Evolutionary conservation across 1,140 invertebrate species (phyloP), one percentile per base, ranked within the genome.

Genomic region (Myzus persicae): DNA sequence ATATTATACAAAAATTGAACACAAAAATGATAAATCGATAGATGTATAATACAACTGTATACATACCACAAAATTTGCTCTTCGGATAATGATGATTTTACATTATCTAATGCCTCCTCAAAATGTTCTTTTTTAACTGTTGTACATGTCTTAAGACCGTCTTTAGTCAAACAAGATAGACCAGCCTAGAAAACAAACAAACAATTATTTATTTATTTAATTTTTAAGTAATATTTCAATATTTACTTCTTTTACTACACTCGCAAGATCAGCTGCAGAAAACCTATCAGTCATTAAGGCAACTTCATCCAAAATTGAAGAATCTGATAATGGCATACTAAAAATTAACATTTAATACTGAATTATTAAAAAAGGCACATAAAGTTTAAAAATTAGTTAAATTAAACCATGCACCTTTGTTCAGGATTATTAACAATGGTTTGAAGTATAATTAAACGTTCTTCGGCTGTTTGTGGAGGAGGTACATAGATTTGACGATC

Each of bases 181-280:
- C 96, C 97, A 36, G 97, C 97, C 95, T 96, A 94, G 24, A 95
- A 89, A 92, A 54, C 48, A 20, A 36, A 20, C 1, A 46, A 48
- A 48, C 22, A 22, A 48, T n/a, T 51, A 46, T 89, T 44, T 42
- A 46, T 89, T 44, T 42, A n/a, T 76, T 7, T 26, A 67, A 40
- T 59, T 59, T 93, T 93, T 76, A 93, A 48, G 67, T 44, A 44
- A 93, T 18, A 40, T 42, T 82, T 76, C 42, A 40, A 94, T 94
- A 94, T 94, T 94, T 94, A 96, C 96, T 95, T 97, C 97, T 94
- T 96, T 96, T 94, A 97, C 97, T 0, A 98, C 94, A 94, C 96
- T 96, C 93, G 97, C 96, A 81, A 98, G 94, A 95, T 98, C 98
- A 36, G 98, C 98, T 40, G 98, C 98, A 8, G 98, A 98, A 95